phyloP scores from a whole-genome alignment of 2,888 invertebrate species.

The Bimastos eiseni region DNA sequence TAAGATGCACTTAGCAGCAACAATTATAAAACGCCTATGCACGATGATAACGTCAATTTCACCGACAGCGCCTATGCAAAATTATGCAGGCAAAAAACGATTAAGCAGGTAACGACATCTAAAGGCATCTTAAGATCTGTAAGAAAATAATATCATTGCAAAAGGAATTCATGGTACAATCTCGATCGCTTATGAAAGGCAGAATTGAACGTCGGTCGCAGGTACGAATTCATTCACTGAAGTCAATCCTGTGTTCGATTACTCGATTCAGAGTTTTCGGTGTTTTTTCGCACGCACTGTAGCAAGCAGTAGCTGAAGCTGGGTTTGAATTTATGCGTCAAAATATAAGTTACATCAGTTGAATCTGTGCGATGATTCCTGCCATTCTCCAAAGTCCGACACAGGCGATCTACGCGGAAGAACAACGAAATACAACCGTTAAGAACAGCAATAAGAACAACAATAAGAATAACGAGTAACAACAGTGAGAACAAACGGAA shows the following conservation, averaged over 20 bases:
- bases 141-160: slow-evolving; percentile 7
- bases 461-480: background rate
- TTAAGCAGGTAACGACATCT: background rate
- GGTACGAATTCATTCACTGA: background rate
- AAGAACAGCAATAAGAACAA: background rate
- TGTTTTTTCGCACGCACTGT: background rate
- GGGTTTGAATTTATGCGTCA: background rate
- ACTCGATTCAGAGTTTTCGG: background rate
- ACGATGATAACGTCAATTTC: background rate
- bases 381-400: slow-evolving; percentile 16
- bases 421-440: background rate
- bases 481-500: background rate
- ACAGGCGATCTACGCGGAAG: background rate
- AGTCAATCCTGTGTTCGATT: background rate
- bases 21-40: background rate
- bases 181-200: background rate
- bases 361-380: slow-evolving; percentile 1
- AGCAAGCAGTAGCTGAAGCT: background rate
- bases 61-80: background rate
- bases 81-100: background rate
- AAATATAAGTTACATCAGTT: background rate
- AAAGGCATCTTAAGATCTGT: background rate
- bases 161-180: background rate
- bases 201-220: background rate
- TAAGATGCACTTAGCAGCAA: background rate